A percentile compares a stretch with the other conserved stretches of the same genome.
These are phyloP conservation scores for Leptinotarsa undecemlineata DNA, from an alignment of 1,140 invertebrate genomes.

Conservation along the genomic window DNA sequence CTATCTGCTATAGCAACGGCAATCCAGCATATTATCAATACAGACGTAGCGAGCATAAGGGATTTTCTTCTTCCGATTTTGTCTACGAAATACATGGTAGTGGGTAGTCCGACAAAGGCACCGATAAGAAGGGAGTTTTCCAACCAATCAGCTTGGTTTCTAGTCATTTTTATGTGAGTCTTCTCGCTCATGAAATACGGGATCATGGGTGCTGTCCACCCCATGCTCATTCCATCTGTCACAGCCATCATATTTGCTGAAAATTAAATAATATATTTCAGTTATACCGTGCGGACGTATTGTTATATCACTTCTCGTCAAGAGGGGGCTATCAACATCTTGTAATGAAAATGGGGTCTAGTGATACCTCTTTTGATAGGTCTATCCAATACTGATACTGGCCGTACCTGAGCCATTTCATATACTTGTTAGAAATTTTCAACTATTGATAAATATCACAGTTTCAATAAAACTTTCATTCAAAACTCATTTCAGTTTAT, in stretches of 20 bases:
- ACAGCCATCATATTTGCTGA: slow-evolving; percentile 30
- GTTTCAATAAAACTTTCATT: no score
- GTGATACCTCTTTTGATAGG: no score
- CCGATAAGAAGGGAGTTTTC: slow-evolving; percentile 64
- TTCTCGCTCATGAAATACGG: slow-evolving; percentile 54
- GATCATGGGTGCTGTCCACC: slow-evolving; percentile 67
- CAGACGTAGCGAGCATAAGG: slow-evolving; percentile 60
- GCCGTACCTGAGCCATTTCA: no score
- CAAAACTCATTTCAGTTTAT: no score
- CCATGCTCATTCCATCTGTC: slow-evolving; percentile 52
- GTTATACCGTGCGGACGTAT: no score
- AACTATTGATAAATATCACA: no score
- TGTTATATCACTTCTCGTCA: no score
- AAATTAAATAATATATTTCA: neutral
- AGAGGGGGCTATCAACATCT: no score
- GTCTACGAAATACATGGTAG: slow-evolving; percentile 60
- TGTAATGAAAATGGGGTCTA: no score
- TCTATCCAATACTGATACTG: no score
- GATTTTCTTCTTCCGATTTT: slow-evolving; percentile 65
- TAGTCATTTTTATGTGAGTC: slow-evolving; percentile 42
- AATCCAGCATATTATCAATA: slow-evolving; percentile 65
- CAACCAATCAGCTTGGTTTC: slow-evolving; percentile 60
- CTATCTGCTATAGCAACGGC: slow-evolving; percentile 38
- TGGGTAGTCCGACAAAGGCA: slow-evolving; percentile 62
- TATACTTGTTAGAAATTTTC: no score